Base-by-base conservation (phyloP, 2,797 vertebrate genomes). In the Clangula hyemalis region DNA sequence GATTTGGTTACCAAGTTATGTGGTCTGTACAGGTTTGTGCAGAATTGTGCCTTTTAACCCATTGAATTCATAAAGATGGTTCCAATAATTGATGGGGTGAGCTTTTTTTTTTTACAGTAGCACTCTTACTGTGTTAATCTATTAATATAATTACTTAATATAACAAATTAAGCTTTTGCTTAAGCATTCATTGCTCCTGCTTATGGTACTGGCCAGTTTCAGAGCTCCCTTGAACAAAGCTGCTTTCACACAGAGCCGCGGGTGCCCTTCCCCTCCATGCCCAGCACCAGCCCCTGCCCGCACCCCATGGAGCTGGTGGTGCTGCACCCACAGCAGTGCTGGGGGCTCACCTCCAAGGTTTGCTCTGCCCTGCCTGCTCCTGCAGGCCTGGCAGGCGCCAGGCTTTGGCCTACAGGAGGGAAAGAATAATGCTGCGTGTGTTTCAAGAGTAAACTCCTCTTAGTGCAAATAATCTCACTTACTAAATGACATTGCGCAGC, bases 371-470 rank as follows among this genome's bases (percentile, higher is more conserved):
- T 18, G 51, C 3, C 6, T 3, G 53, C 6, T 39, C 27, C 45
- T 14, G 0, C 25, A 14, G 38, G 38, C 71, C 75, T 34, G 71
- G 21, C 20, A n/a, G 1, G 1, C 20, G 58, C 5, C 77, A 24
- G 18, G 10, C 41, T 34, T 27, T 53, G 24, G 18, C 45, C 41
- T 69, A 57, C 10, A 1, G 43, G 41, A 49, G 27, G 5, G 36
- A 32, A 43, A 8, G 18, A 25, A 4, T 32, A 69, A 43, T 2
- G 0, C 5, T 8, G 0, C 16, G 9, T 9, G 19, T 54, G 45
- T 38, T 75, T 62, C 10, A 10, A 13, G 74, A 74, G 32, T 45
- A 32, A 90, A 47, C 79, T 61, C 57, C 57, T 62, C 85, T 60
- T 17, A 2, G 18, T 15, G 12, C 28, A 51, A 22, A 32, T 72